These are phyloP conservation scores for Onthophagus sagittarius DNA, from an alignment of 2,888 invertebrate species.

Conservation along the genomic window DNA sequence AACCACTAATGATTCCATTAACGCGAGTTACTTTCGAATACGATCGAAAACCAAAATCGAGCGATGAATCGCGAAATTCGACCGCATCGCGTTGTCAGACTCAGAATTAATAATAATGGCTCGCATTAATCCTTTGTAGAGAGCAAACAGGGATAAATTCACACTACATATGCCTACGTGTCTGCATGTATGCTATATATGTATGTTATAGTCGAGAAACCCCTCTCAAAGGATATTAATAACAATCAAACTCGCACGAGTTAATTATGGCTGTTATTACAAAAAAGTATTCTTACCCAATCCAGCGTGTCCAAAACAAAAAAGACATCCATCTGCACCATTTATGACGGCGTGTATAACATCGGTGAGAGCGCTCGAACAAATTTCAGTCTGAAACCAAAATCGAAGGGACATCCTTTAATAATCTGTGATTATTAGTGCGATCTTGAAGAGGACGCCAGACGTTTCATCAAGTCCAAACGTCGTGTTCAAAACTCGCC, in stretches of 20 bases:
- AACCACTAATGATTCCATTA: neutral
- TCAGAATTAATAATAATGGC: neutral
- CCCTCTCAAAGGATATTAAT: neutral
- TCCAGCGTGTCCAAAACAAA: constrained; percentile 85
- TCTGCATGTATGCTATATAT: too few species aligned
- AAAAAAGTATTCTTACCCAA: constrained; percentile 56
- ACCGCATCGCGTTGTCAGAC: neutral
- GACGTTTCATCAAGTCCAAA: constrained; percentile 10
- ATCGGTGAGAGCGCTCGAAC: constrained; percentile 86
- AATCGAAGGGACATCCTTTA: constrained; percentile 18
- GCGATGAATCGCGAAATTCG: neutral
- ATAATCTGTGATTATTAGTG: neutral
- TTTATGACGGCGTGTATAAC: constrained; percentile 93
- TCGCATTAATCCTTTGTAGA: neutral
- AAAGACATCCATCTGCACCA: constrained; percentile 75
- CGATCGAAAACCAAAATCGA: neutral
- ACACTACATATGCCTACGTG: neutral
- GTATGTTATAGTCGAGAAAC: neutral
- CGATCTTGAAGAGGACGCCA: neutral
- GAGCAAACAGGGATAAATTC: neutral
- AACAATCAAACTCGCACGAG: neutral
- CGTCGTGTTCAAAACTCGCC: constrained; percentile 11
- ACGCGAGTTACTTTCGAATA: neutral
- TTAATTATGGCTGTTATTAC: constrained; percentile 18
- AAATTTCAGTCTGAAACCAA: constrained; percentile 81